A percentile compares a stretch with the other conserved stretches of the same genome.
Evolutionary conservation across 2,797 vertebrate species (phyloP).

Genomic region (Melanotaenia pygmaea): DNA sequence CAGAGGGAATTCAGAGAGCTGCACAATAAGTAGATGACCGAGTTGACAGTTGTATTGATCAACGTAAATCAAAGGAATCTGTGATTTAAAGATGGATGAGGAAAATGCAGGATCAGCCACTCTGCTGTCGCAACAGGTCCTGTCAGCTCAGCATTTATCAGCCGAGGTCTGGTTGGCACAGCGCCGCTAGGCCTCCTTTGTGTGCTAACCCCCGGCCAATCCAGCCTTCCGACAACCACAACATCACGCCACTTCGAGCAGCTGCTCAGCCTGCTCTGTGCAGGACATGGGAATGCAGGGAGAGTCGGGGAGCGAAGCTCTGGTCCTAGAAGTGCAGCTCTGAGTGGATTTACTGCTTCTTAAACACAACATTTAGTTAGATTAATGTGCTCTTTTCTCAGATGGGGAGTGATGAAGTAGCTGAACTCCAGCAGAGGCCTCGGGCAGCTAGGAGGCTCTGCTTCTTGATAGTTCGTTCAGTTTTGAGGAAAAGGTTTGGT

Average conservation of each 20-base stretch:
- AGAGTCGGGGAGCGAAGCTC: background rate
- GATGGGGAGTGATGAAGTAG: background rate
- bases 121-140: background rate
- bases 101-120: background rate
- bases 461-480: no score
- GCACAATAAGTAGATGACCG: background rate
- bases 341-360: constrained; percentile 4
- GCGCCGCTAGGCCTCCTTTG: constrained; percentile 38
- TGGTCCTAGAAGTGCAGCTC: background rate
- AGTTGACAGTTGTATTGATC: background rate
- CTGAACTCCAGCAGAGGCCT: background rate
- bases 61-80: background rate
- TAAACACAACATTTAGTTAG: background rate
- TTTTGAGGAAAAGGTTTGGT: no score
- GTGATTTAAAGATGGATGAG: background rate
- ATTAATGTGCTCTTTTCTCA: background rate
- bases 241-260: constrained; percentile 49
- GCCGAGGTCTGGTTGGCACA: constrained; percentile 37
- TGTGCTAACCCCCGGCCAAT: constrained; percentile 35
- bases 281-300: constrained; percentile 31
- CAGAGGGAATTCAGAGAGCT: no score
- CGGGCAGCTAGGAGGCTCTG: no score
- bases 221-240: constrained; percentile 30
- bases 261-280: constrained; percentile 4
- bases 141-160: constrained; percentile 10